phyloP scores from a whole-genome alignment of 2,113 vertebrate species.

The Varanus komodoensis region DNA sequence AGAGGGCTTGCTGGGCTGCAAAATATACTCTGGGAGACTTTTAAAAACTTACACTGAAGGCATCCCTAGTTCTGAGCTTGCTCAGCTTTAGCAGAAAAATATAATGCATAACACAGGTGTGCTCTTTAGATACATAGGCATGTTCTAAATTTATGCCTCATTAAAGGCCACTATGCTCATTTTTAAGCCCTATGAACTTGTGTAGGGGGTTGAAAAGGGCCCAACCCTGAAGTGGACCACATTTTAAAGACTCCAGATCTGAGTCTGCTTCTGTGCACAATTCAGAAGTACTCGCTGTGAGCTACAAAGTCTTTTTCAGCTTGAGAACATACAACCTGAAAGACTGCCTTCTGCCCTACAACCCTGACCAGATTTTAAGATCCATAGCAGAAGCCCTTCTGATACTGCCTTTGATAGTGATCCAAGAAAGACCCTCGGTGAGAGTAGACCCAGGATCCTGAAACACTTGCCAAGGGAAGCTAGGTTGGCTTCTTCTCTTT shows the following conservation, averaged over 20 bases:
- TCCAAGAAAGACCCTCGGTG: too few species aligned
- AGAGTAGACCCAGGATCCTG: too few species aligned
- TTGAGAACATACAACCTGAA: too few species aligned
- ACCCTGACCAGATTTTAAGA: too few species aligned
- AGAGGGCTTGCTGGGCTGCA: constrained; percentile 20
- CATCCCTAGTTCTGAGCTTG: constrained; percentile 24
- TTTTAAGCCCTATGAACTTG: background rate
- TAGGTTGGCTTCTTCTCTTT: too few species aligned
- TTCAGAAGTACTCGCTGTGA: too few species aligned
- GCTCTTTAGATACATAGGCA: background rate
- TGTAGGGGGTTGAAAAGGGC: background rate
- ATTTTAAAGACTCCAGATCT: background rate
- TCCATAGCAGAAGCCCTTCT: too few species aligned
- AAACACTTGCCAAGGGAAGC: too few species aligned
- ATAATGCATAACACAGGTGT: background rate
- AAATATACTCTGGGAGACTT: constrained; percentile 37
- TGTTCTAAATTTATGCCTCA: background rate
- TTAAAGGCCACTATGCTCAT: background rate
- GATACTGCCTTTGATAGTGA: too few species aligned
- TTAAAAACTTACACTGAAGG: constrained; percentile 17
- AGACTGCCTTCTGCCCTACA: too few species aligned
- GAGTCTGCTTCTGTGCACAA: too few species aligned
- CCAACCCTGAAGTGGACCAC: background rate
- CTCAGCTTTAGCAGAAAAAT: constrained; percentile 30
- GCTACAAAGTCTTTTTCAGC: too few species aligned